Evolutionary conservation across 1,140 invertebrate species (phyloP).

Genomic region (Drosophila repletoides): DNA sequence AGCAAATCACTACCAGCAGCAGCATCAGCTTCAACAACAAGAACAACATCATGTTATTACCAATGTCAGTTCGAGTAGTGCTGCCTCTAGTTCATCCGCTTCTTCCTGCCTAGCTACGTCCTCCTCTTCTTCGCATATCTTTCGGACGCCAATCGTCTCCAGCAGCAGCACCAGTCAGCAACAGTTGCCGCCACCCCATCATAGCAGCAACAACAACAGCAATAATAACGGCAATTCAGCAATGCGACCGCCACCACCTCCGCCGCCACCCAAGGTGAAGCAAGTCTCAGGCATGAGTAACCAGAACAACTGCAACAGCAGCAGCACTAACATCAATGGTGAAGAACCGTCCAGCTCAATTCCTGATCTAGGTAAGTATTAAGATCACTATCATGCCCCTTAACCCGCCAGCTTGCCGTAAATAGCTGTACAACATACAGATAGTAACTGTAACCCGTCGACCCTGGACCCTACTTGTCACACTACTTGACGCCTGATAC

Average conservation of each 20-base stretch:
- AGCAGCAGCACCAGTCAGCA: constrained; percentile 61
- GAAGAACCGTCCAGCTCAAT: constrained; percentile 92
- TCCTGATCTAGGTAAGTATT: constrained; percentile 90
- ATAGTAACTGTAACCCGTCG: constrained; percentile 59
- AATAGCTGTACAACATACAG: constrained; percentile 4
- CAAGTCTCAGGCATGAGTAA: constrained; percentile 46
- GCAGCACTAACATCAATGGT: constrained; percentile 43
- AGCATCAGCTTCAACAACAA: constrained; percentile 41
- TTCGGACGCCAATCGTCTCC: constrained; percentile 79
- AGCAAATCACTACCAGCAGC: constrained; percentile 66
- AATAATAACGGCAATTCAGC: constrained; percentile 62
- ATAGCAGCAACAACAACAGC: constrained; percentile 23
- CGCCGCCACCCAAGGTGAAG: constrained; percentile 84
- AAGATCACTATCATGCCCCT: not conserved
- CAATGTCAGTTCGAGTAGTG: constrained; percentile 54
- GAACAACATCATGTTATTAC: constrained; percentile 42
- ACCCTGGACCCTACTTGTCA: constrained; percentile 65
- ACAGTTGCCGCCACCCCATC: constrained; percentile 27
- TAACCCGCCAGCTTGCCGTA: not conserved
- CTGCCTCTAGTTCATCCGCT: constrained; percentile 19
- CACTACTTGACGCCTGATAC: constrained; percentile 12
- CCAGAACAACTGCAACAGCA: constrained; percentile 15
- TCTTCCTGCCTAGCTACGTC: constrained; percentile 26
- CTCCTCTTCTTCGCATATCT: constrained; percentile 58
- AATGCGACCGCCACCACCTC: constrained; percentile 85